Evolutionary conservation across 2,888 invertebrate species (phyloP).

Genomic region (Parnassius glacialis): DNA sequence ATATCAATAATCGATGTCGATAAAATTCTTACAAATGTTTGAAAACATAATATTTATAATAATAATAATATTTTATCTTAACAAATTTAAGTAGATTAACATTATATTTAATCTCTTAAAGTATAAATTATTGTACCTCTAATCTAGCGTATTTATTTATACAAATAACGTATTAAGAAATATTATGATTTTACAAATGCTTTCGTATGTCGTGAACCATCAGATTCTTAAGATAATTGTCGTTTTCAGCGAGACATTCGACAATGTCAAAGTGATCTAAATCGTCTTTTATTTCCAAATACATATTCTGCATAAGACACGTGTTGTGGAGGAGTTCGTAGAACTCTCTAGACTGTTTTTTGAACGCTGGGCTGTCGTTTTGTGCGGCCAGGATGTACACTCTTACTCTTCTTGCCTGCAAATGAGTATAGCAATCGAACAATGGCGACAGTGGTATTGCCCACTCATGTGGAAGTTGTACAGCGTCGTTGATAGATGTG

Average conservation of each 20-base stretch:
- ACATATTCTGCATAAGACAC: constrained; percentile 78
- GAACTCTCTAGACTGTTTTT: constrained; percentile 83
- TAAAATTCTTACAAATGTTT: no score
- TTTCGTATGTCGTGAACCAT: constrained; percentile 70
- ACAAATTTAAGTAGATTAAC: no score
- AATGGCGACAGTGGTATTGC: constrained; percentile 79
- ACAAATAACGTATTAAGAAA: no score
- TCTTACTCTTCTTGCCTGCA: constrained; percentile 57
- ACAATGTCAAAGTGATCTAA: constrained; percentile 90
- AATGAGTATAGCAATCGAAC: constrained; percentile 68
- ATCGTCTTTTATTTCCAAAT: constrained; percentile 78
- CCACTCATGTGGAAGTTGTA: constrained; percentile 82
- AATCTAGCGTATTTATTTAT: no score
- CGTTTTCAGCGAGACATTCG: constrained; percentile 83
- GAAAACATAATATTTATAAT: no score
- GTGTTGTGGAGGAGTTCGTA: constrained; percentile 71
- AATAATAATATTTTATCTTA: no score
- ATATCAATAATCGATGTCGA: no score
- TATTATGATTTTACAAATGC: constrained; percentile 37
- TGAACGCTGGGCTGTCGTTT: constrained; percentile 86
- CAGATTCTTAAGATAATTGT: constrained; percentile 70
- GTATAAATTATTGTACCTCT: no score
- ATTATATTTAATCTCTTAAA: no score
- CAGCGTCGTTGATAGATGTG: constrained; percentile 84
- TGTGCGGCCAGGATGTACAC: constrained; percentile 82